These are phyloP conservation scores for Nautilus pompilius DNA, from an alignment of 1,140 invertebrate genomes.

Conservation along the genomic window DNA sequence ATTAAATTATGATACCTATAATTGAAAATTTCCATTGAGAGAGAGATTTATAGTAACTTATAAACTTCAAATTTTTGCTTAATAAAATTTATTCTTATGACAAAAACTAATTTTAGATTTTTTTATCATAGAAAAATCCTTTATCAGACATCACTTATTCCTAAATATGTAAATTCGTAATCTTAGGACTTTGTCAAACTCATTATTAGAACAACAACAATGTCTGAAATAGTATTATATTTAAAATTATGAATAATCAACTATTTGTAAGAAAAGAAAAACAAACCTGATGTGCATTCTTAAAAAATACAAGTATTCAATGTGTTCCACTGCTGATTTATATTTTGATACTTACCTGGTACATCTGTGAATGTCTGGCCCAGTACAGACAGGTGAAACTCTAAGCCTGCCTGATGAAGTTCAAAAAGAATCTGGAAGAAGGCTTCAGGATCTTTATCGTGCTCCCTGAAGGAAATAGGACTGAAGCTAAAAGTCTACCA, in stretches of 20 bases:
- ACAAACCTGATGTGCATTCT: not conserved
- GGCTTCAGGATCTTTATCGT: constrained; percentile 71
- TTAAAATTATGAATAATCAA: not conserved
- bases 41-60: no score
- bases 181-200: not conserved
- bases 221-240: not conserved
- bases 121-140: no score
- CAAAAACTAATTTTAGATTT: no score
- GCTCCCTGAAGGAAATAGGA: constrained; percentile 61
- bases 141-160: no score
- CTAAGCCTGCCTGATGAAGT: constrained; percentile 59
- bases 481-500: no score
- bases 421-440: constrained; percentile 63
- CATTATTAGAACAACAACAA: not conserved
- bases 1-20: no score
- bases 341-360: constrained; percentile 51
- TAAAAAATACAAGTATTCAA: no score
- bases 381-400: constrained; percentile 66
- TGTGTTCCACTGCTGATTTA: no score
- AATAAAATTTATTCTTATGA: no score
- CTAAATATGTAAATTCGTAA: not conserved
- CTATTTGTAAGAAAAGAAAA: not conserved
- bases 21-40: no score
- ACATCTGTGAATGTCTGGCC: constrained; percentile 63
- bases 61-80: no score